Base-by-base conservation (phyloP, 2,797 vertebrate genomes). In the Alfaro cultratus region DNA sequence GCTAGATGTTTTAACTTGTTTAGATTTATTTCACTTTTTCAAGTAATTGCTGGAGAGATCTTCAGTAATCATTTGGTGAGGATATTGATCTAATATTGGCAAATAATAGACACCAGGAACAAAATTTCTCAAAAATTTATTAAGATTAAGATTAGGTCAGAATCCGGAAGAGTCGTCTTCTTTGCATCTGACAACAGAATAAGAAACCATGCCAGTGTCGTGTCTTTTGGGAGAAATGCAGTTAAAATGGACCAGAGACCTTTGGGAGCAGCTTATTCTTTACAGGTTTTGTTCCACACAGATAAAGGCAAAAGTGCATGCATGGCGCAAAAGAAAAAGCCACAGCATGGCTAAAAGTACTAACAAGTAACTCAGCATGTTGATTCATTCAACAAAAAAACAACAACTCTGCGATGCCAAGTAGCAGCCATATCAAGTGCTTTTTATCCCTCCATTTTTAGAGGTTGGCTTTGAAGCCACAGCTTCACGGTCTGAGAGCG, bases 381-480 rank as follows among this genome's bases (percentile, higher is more conserved):
- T 67, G 77, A 57, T 76, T 83, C 81, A 77, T 79, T 85, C 77
- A 88, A 75, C 85, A 86, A 90, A 3, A 62, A 34, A 88, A 71
- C 80, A 75, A 57, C 73, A 75, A 57, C 73, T 74, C 73, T 26
- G 73, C 68, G 43, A 16, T 2, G 68, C 71, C 43, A 39, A 51
- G 80, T 60, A 60, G 83, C 79, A 79, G 79, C 75, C 67, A 8
- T 29, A 83, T 84, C 8, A 36, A 87, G 79, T 1, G 1, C 16
- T 84, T 62, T 85, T 81, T 51, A 57, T 81, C 57, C 83, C 68
- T 73, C 55, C 49, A 8, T 80, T 89, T 86, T 82, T 53, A 81
- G 77, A 86, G 79, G 64, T 82, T 36, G 26, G 68, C 67, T 92
- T 82, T 90, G 83, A 91, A 86, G 87, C 78, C 83, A 76, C 64